These are phyloP conservation scores for Sceliomorpha sp. DNA, from an alignment of 2,888 invertebrate genomes.

Conservation along the genomic window DNA sequence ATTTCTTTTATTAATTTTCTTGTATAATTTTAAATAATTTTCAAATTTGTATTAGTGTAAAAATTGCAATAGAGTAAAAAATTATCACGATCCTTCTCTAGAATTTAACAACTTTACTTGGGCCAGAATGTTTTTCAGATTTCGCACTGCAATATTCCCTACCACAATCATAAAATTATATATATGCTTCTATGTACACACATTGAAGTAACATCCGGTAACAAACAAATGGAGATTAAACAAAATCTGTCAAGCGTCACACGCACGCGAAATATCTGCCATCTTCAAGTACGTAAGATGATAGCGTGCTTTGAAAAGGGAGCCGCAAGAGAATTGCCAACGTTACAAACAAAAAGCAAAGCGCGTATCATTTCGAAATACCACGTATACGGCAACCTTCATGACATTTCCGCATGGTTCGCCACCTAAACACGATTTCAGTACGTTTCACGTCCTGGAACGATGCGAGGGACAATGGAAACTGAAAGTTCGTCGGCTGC, in stretches of 20 bases:
- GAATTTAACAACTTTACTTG: no score
- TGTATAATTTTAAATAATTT: no score
- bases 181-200: no score
- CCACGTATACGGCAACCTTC: conserved; percentile 29
- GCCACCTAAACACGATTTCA: conserved; percentile 27
- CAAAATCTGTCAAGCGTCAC: conserved; percentile 25
- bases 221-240: conserved; percentile 13
- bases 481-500: conserved; percentile 49
- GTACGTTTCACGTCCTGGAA: conserved; percentile 31
- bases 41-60: no score
- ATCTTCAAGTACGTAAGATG: conserved; percentile 20
- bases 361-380: conserved; percentile 32
- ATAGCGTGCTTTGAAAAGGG: conserved; percentile 9
- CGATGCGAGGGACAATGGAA: conserved; percentile 53
- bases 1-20: no score
- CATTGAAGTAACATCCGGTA: background rate
- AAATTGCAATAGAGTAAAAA: no score
- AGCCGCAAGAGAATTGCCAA: conserved; percentile 24
- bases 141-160: no score
- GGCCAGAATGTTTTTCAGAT: no score
- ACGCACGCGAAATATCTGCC: conserved; percentile 12
- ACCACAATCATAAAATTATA: no score
- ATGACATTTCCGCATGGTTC: conserved; percentile 45
- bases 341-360: conserved; percentile 33
- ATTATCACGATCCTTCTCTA: no score